These are phyloP conservation scores for Acrobasis suavella DNA, from an alignment of 2,888 invertebrate genomes.

Conservation along the genomic window DNA sequence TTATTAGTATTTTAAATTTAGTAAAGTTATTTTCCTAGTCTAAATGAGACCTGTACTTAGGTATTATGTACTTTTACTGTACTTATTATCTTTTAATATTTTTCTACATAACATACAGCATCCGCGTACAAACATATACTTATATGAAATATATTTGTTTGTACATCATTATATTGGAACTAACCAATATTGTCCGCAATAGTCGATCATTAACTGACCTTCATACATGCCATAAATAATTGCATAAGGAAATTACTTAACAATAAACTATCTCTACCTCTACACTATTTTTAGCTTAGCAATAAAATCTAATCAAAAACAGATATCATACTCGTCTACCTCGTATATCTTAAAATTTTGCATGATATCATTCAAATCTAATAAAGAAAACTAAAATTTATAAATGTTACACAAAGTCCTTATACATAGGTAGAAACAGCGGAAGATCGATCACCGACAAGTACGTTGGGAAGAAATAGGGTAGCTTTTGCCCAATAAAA, in stretches of 20 bases:
- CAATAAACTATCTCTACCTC: conserved; percentile 1
- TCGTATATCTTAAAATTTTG: background rate
- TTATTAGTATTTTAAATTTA: too few species aligned
- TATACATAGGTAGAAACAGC: too few species aligned
- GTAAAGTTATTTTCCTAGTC: too few species aligned
- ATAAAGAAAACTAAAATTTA: background rate
- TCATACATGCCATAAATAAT: conserved; percentile 11
- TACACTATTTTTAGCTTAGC: background rate
- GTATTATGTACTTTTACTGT: too few species aligned
- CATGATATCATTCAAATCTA: background rate
- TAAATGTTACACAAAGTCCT: too few species aligned
- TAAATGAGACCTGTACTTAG: too few species aligned
- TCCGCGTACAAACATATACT: too few species aligned
- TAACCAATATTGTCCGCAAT: conserved; percentile 1
- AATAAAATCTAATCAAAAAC: background rate
- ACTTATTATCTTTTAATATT: too few species aligned
- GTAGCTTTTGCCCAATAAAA: background rate
- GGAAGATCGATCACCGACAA: too few species aligned
- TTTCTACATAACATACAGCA: too few species aligned
- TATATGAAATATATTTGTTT: too few species aligned
- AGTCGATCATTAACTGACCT: conserved; percentile 8
- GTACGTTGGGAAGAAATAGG: too few species aligned
- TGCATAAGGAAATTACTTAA: conserved; percentile 13
- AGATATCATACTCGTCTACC: background rate
- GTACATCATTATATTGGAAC: background rate